Percentiles rank a stretch among this genome's conserved stretches.
These are phyloP conservation scores for Thrips palmi DNA, from an alignment of 1,140 invertebrate species.

Conservation along the genomic window DNA sequence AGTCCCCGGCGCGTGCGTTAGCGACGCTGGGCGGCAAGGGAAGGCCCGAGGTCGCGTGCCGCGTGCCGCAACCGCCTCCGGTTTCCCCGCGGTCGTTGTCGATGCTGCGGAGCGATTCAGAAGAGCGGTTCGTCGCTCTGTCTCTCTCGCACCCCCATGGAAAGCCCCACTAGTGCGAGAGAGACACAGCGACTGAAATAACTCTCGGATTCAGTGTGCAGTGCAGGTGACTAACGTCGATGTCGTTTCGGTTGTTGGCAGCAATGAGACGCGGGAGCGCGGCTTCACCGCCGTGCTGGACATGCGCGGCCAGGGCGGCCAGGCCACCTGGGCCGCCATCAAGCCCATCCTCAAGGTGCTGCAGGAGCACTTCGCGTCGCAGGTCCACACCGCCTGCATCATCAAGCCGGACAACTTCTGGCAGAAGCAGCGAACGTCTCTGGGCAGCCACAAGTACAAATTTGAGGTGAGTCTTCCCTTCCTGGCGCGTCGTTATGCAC, in stretches of 20 bases:
- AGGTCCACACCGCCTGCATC: conserved; percentile 80
- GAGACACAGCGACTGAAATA: too few species aligned
- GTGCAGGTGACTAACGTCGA: too few species aligned
- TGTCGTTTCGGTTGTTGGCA: conserved; percentile 32
- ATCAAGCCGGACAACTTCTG: conserved; percentile 98
- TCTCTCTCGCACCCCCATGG: too few species aligned
- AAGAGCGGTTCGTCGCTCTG: too few species aligned
- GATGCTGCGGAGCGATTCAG: too few species aligned
- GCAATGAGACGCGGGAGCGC: conserved; percentile 71
- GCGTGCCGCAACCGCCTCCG: too few species aligned
- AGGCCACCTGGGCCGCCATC: conserved; percentile 86
- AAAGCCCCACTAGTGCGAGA: too few species aligned
- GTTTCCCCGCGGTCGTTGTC: too few species aligned
- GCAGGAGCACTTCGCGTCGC: conserved; percentile 82
- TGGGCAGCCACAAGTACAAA: conserved; percentile 95
- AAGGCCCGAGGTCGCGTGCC: too few species aligned
- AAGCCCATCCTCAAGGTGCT: conserved; percentile 94
- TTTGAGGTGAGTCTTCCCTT: conserved; percentile 62
- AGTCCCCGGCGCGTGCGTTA: too few species aligned
- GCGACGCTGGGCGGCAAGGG: too few species aligned
- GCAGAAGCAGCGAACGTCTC: conserved; percentile 94
- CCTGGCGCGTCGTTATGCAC: background rate
- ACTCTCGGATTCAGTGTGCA: too few species aligned
- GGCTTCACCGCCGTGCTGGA: conserved; percentile 92
- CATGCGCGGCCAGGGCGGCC: conserved; percentile 71